Conservation (phyloP, 2,113 vertebrate species). For the Setophaga coronata region DNA sequence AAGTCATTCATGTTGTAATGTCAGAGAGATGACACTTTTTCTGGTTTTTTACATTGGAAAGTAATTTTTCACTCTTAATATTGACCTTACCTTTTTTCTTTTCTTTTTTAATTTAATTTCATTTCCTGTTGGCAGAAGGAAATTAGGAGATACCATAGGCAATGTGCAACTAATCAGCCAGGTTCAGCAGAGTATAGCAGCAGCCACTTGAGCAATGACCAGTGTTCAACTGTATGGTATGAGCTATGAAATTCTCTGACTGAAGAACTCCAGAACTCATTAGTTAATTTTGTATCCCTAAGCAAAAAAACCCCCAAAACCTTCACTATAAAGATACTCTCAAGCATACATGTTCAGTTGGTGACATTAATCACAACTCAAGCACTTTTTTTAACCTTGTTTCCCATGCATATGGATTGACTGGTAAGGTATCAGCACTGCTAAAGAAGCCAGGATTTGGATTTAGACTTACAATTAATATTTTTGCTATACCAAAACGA, state of each 20-base stretch:
- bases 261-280: not conserved
- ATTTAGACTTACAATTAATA: not conserved
- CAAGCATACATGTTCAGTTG: not conserved
- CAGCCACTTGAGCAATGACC: not conserved
- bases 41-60: not conserved
- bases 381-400: not conserved
- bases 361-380: not conserved
- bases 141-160: not conserved
- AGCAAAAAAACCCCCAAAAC: not conserved
- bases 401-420: not conserved
- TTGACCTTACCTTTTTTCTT: not conserved
- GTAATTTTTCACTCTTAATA: constrained; percentile 7
- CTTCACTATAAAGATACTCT: not conserved
- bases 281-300: not conserved
- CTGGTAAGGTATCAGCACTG: not conserved
- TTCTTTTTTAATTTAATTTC: not conserved
- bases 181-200: not conserved
- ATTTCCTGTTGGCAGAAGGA: constrained; percentile 26
- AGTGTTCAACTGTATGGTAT: not conserved
- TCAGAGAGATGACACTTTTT: not conserved
- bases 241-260: not conserved
- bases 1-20: not conserved
- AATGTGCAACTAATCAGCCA: not conserved
- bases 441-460: not conserved
- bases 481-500: not conserved